phyloP scores from a whole-genome alignment of 2,113 vertebrate species.

The Nothocercus nigrocapillus region DNA sequence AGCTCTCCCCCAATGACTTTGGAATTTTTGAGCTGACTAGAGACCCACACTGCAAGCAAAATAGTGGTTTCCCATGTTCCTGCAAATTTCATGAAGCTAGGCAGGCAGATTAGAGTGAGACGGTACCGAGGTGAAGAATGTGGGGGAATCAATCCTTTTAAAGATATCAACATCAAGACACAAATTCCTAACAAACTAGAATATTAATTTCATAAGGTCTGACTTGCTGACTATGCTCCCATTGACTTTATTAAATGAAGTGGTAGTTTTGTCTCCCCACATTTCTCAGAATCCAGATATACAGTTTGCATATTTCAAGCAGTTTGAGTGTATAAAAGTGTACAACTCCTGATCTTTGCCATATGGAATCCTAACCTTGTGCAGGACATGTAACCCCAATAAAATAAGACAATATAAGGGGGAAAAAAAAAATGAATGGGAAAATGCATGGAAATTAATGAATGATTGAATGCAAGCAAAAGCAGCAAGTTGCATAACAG shows the following conservation, averaged over 20 bases:
- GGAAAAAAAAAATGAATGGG: background rate
- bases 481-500: background rate
- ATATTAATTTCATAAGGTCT: constrained; percentile 48
- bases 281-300: constrained; percentile 11
- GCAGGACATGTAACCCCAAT: background rate
- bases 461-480: background rate
- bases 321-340: background rate
- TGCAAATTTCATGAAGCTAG: background rate
- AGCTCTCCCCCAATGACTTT: background rate
- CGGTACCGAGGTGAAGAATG: no score
- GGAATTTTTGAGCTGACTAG: background rate
- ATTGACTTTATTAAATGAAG: constrained; percentile 37
- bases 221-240: constrained; percentile 37
- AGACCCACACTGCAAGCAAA: background rate
- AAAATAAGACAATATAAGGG: background rate
- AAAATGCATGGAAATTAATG: background rate
- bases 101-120: background rate
- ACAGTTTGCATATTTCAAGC: background rate
- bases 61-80: background rate
- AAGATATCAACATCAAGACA: background rate
- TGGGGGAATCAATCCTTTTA: background rate
- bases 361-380: background rate
- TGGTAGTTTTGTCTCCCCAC: constrained; percentile 4
- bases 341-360: background rate
- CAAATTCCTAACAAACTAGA: background rate